These are phyloP conservation scores for Cuniculus paca DNA, from an alignment of 2,797 vertebrate species.

Conservation along the genomic window DNA sequence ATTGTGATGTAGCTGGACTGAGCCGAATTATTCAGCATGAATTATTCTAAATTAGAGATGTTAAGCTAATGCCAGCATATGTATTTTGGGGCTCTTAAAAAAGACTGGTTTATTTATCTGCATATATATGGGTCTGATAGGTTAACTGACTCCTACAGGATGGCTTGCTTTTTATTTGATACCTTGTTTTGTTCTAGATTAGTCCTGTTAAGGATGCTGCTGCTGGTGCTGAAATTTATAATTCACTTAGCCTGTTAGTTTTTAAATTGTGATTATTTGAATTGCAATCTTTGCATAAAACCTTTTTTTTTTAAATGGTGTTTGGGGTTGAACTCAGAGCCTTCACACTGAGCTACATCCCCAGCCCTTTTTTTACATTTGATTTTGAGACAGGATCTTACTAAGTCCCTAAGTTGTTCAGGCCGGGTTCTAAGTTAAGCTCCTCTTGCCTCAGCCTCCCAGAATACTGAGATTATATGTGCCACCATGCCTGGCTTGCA, in stretches of 20 bases:
- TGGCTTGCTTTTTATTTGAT: neutral
- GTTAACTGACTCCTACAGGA: conserved; percentile 6
- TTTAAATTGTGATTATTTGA: conserved; percentile 58
- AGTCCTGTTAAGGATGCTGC: neutral
- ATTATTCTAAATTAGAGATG: conserved; percentile 29
- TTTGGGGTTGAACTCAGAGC: neutral
- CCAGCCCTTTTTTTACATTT: neutral
- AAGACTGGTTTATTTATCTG: neutral
- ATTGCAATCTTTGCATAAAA: conserved; percentile 27
- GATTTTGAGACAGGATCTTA: neutral
- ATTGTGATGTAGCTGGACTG: neutral
- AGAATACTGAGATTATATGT: neutral
- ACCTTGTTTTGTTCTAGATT: conserved; percentile 23
- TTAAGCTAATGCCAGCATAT: neutral
- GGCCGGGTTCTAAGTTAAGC: neutral
- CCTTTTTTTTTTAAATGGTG: neutral
- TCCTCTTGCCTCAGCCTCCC: neutral
- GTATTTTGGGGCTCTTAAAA: neutral
- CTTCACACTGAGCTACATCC: neutral
- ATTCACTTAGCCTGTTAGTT: conserved; percentile 12
- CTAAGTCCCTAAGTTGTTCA: neutral
- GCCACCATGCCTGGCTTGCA: neutral
- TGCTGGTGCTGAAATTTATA: neutral
- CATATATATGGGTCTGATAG: neutral
- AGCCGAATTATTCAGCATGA: neutral